Conservation (phyloP, 2,797 vertebrate genomes). For the Protosalanx chinensis region DNA sequence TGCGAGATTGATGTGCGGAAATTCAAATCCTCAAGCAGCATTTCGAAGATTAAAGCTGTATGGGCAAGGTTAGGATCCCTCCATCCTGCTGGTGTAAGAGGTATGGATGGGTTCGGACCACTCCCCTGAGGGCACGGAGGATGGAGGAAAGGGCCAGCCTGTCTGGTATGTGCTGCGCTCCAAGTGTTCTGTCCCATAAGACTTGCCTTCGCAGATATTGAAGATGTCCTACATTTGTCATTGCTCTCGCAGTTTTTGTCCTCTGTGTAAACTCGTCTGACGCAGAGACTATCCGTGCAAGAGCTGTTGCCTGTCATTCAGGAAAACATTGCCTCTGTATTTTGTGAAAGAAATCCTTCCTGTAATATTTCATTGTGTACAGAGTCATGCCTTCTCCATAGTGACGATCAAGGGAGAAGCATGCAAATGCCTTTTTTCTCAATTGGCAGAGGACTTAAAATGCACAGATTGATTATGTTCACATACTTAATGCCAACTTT, state of each 20-base stretch:
- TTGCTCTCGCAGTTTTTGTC: conserved; percentile 44
- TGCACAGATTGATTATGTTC: too few species aligned
- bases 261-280: conserved; percentile 23
- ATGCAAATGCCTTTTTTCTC: too few species aligned
- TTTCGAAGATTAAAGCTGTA: conserved; percentile 76
- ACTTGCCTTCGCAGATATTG: conserved; percentile 27
- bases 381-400: not conserved
- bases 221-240: conserved; percentile 54
- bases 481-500: too few species aligned
- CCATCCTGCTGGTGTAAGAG: conserved; percentile 39
- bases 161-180: conserved; percentile 27
- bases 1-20: conserved; percentile 76
- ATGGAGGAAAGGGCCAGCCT: conserved; percentile 18
- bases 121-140: conserved; percentile 22
- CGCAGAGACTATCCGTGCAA: conserved; percentile 10
- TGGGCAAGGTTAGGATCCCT: conserved; percentile 66
- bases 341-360: not conserved
- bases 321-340: not conserved
- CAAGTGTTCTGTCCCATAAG: conserved; percentile 32
- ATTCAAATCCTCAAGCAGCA: conserved; percentile 77
- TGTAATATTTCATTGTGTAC: not conserved
- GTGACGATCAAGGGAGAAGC: too few species aligned
- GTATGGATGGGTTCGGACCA: conserved; percentile 43
- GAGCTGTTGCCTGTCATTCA: conserved; percentile 8
- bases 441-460: too few species aligned